Percentiles rank a stretch among this genome's conserved stretches.
phyloP scores from a whole-genome alignment of 2,888 invertebrate genomes.

The Thereva unica region DNA sequence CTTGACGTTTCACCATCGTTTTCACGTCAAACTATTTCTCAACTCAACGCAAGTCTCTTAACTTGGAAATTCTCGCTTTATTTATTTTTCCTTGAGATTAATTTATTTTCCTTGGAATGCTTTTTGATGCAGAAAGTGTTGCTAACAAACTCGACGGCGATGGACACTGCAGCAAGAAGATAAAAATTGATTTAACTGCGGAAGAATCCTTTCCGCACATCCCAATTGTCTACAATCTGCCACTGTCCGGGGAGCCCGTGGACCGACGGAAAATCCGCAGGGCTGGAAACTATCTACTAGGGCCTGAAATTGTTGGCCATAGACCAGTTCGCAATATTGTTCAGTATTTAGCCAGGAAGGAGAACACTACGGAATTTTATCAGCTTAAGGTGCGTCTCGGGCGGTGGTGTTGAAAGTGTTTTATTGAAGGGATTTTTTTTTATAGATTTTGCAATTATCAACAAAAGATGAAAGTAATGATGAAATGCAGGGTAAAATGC shows the following conservation, averaged over 20 bases:
- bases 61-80: too few relatives aligned
- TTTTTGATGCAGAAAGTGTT: too few relatives aligned
- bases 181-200: not conserved
- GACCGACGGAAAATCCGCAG: slow-evolving; percentile 37
- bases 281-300: slow-evolving; percentile 68
- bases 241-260: slow-evolving; percentile 34
- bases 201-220: not conserved
- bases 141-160: not conserved
- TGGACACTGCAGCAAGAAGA: not conserved
- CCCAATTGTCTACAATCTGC: slow-evolving; percentile 5
- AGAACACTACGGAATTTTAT: slow-evolving; percentile 71
- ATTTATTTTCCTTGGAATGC: too few relatives aligned
- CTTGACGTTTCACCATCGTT: too few relatives aligned
- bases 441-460: slow-evolving; percentile 20
- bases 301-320: slow-evolving; percentile 70
- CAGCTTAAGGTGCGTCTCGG: slow-evolving; percentile 65
- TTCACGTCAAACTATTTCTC: too few relatives aligned
- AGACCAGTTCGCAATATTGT: slow-evolving; percentile 76
- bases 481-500: slow-evolving; percentile 77
- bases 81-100: too few relatives aligned
- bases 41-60: too few relatives aligned
- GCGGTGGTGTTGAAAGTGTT: not conserved
- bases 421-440: slow-evolving; percentile 5
- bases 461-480: slow-evolving; percentile 69
- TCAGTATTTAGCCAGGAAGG: slow-evolving; percentile 73